Base-by-base conservation (phyloP, 1,140 invertebrate species). In the Tachypleus tridentatus region DNA sequence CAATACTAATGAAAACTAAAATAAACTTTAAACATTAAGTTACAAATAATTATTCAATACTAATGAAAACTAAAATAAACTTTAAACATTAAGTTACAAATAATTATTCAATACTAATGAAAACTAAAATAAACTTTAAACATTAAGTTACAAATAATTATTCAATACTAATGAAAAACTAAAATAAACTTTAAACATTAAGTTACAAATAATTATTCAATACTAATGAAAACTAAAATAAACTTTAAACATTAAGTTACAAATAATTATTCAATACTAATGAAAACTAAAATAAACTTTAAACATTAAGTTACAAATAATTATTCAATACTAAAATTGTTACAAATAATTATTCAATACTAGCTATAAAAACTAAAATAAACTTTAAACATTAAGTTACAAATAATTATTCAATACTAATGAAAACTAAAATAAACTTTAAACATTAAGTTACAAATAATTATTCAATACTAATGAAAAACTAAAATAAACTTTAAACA, bases 121-220 rank as follows among this genome's bases (percentile, higher is more conserved):
- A 29, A 29, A 29, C 29, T 29, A 29, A 29, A 29, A 29, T 29
- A 29, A 29, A 29, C 29, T 29, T 29, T 29, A 0, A 6, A 29
- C 7, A 64, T 56, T n/a, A n/a, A n/a, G n/a, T 49, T 54, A n/a
- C 5, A 58, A 64, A 53, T 29, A 9, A 56, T 59, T 6, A 11
- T 10, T 54, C n/a, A 57, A 29, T 29, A 29, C 29, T 29, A 29
- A 29, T 29, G 29, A 29, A 29, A 29, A 29, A 29, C 29, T 29
- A 29, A 29, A 29, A 29, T 29, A 29, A 29, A 29, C 29, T 29
- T 29, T 29, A 0, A 6, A 29, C 7, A 64, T 56, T n/a, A n/a
- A n/a, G n/a, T 49, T 54, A n/a, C 5, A 58, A 64, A 53, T 29
- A 9, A 56, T 59, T 6, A 11, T 10, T 54, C n/a, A 57, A 29